Evolutionary conservation across 1,140 invertebrate species (phyloP).

Genomic region (Fopius arisanus): DNA sequence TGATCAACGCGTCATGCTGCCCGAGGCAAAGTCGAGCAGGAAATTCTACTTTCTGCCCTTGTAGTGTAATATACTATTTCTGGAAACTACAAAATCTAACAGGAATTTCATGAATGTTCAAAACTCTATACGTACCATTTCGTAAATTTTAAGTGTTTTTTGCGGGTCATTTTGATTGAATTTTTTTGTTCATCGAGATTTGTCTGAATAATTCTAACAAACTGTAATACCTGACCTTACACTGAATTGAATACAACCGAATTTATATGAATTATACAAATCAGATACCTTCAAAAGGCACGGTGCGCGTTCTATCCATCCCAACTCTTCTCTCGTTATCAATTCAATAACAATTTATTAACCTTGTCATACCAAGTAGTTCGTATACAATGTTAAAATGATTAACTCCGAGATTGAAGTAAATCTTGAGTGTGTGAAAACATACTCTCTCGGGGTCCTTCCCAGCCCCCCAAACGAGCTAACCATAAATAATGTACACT

Average conservation of each 20-base stretch:
- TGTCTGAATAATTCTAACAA: no score
- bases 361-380: neutral
- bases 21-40: neutral
- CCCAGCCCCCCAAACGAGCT: neutral
- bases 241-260: no score
- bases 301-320: no score
- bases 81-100: no score
- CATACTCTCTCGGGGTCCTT: neutral
- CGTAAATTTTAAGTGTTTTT: no score
- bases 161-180: no score
- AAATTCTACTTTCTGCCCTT: neutral
- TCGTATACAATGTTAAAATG: neutral
- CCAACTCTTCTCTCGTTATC: neutral
- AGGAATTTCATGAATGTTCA: no score
- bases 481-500: conserved; percentile 22
- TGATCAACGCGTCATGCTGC: neutral
- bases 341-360: neutral
- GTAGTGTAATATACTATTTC: conserved; percentile 11
- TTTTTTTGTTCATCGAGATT: no score
- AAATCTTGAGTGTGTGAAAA: conserved; percentile 20
- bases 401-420: conserved; percentile 6
- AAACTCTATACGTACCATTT: no score
- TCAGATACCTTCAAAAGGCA: no score
- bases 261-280: no score
- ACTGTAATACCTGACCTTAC: no score